Evolutionary conservation across 2,797 vertebrate species (phyloP), one percentile per base, ranked within the genome.

Genomic region (Oreochromis mossambicus): DNA sequence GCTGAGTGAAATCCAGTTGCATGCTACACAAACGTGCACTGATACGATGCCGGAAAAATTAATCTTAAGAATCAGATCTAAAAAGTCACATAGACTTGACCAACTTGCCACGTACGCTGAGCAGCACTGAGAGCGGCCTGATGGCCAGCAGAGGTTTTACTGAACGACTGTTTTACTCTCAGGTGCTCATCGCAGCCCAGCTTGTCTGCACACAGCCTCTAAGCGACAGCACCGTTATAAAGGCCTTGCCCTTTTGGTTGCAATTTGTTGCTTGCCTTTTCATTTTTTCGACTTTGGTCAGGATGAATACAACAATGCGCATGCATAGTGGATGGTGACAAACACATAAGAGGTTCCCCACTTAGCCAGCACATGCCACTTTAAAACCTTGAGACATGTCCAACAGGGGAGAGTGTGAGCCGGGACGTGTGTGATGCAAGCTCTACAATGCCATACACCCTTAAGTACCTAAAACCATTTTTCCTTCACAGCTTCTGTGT

Each of bases 271-370:
- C 24, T 48, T 14, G 17, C 68, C 43, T 79, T 15, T 75, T 84
- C 82, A 82, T 52, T 80, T 73, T 73, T 86, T 58, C 7, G 24
- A 89, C 88, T 84, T 51, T 17, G 82, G 78, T 82, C 82, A 46
- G 84, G 76, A 85, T 87, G 79, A 94, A 92, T 91, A 92, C 91
- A 91, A 88, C 88, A 93, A 91, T 48, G 75, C 26, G 79, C 83
- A 87, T 94, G 86, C 78, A 94, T 91, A 91, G 90, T 87, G 86
- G 78, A 93, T 93, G 91, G 87, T 88, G 87, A 95, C 93, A 92
- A 95, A 95, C 68, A 82, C 90, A 89, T 79, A 83, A 7, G 24
- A 80, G 36, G 58, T 80, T 90, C 86, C 86, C 77, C 34, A 79
- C 84, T 93, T 85, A 89, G 87, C 61, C 24, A 48, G 73, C 36